Conservation (phyloP, 2,888 invertebrate genomes). For the Ptychoptera contaminata region DNA sequence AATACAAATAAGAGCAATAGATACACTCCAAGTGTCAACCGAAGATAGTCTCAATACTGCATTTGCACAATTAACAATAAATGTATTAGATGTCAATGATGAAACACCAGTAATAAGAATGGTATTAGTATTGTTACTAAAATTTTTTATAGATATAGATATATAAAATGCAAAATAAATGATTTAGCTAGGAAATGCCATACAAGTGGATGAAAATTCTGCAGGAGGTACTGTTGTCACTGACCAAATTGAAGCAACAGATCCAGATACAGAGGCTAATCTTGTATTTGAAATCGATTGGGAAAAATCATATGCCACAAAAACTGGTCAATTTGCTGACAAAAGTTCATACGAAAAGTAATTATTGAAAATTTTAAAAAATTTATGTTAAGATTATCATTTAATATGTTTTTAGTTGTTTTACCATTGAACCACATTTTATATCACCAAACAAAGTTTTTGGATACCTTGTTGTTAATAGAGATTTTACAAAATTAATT, state of each 20-base stretch:
- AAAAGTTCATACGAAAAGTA: constrained; percentile 10
- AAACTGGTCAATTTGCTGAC: constrained; percentile 31
- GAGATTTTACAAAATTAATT: constrained; percentile 22
- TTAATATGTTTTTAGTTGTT: constrained; percentile 17
- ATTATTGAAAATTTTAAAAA: not conserved
- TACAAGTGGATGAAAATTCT: constrained; percentile 39
- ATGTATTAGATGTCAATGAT: constrained; percentile 55
- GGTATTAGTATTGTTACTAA: no score
- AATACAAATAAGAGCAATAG: constrained; percentile 36
- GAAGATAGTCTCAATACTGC: constrained; percentile 16
- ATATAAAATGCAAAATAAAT: not conserved
- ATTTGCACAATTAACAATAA: constrained; percentile 40
- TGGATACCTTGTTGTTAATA: constrained; percentile 15
- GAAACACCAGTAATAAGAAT: constrained; percentile 47
- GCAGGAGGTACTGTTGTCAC: constrained; percentile 28
- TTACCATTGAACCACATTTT: constrained; percentile 18
- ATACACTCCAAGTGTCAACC: constrained; percentile 31
- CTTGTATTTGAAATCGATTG: constrained; percentile 43
- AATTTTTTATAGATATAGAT: not conserved
- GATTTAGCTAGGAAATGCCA: no score
- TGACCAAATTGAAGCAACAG: constrained; percentile 34
- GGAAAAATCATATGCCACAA: constrained; percentile 39
- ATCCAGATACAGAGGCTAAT: constrained; percentile 41
- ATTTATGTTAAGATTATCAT: not conserved
- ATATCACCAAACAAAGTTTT: constrained; percentile 12